Conservation (phyloP, 1,140 invertebrate species). For the Phymorhynchus buccinoides region DNA sequence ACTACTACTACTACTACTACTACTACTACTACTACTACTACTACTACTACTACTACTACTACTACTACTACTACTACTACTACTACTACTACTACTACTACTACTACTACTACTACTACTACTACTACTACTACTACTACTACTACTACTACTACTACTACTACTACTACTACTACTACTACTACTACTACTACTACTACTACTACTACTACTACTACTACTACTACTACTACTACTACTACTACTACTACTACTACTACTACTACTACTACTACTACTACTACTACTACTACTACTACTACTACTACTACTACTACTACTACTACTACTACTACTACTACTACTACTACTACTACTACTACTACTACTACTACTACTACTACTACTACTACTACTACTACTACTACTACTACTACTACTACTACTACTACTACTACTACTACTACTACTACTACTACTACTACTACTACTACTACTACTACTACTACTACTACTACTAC, state of each 20-base stretch:
- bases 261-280: conserved; percentile 6
- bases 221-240: conserved; percentile 30
- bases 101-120: conserved; percentile 35
- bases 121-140: conserved; percentile 40
- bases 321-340: conserved; percentile 25
- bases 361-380: conserved; percentile 28
- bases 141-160: conserved; percentile 42
- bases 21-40: conserved; percentile 31
- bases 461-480: conserved; percentile 37
- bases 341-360: conserved; percentile 24
- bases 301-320: conserved; percentile 4
- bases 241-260: not conserved
- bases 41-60: conserved; percentile 29
- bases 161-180: conserved; percentile 41
- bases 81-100: conserved; percentile 38
- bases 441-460: conserved; percentile 37
- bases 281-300: not conserved
- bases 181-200: conserved; percentile 34
- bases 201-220: conserved; percentile 19
- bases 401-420: conserved; percentile 33
- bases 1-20: conserved; percentile 29
- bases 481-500: conserved; percentile 42
- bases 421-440: conserved; percentile 23
- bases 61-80: conserved; percentile 25
- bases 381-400: conserved; percentile 27